A percentile compares a stretch with the other conserved stretches of the same genome.
Conservation (phyloP, 2,113 vertebrate species). For the Equus quagga region DNA sequence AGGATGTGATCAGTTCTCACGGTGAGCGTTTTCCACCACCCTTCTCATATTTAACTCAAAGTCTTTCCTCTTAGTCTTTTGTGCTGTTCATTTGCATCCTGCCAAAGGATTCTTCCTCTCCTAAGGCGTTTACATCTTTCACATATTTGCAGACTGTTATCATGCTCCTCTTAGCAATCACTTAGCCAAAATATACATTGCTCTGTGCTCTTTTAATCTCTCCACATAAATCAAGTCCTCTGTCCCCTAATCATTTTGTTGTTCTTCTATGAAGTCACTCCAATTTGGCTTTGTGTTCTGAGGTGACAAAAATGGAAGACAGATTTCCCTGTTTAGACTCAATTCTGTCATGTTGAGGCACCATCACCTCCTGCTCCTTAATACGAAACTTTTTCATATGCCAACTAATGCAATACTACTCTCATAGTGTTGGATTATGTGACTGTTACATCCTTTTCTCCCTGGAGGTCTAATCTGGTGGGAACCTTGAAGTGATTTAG, state of each 20-base stretch:
- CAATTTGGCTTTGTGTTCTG: conserved; percentile 67
- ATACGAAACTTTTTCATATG: not conserved
- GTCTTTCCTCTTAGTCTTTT: not conserved
- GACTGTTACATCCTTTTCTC: not conserved
- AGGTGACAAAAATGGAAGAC: conserved; percentile 73
- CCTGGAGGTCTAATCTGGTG: conserved; percentile 17
- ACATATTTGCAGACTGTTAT: conserved; percentile 71
- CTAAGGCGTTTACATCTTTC: conserved; percentile 63
- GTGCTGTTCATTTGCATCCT: conserved; percentile 11
- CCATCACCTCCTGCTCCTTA: conserved; percentile 11
- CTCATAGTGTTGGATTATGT: not conserved
- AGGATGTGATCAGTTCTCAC: not conserved
- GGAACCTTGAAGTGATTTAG: conserved; percentile 23
- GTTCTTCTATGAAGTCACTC: conserved; percentile 70
- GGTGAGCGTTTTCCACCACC: not conserved
- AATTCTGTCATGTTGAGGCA: conserved; percentile 37
- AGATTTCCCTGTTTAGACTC: conserved; percentile 65
- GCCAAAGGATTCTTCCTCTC: conserved; percentile 66
- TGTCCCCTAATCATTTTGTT: conserved; percentile 60
- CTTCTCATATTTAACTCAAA: not conserved
- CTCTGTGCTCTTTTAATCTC: conserved; percentile 69
- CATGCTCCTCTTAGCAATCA: conserved; percentile 63
- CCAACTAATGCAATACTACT: not conserved
- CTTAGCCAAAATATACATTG: conserved; percentile 79
- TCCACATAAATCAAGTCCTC: conserved; percentile 63